Evolutionary conservation across 2,797 vertebrate species (phyloP).

Genomic region (Cuniculus paca): DNA sequence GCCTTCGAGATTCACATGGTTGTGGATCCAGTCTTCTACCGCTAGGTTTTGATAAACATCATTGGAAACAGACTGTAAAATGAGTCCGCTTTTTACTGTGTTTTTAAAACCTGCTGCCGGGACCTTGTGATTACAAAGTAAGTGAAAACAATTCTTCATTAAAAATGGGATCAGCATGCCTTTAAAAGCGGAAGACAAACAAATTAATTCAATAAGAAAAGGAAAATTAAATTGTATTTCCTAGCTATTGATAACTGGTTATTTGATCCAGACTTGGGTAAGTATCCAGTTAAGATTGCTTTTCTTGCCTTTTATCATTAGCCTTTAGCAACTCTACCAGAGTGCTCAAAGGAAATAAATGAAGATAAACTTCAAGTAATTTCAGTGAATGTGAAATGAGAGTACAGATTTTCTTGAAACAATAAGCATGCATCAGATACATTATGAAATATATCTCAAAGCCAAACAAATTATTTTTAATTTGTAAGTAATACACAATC

Average conservation of each 20-base stretch:
- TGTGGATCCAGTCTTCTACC: conserved; percentile 97
- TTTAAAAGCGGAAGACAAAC: conserved; percentile 72
- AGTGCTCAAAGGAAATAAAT: conserved; percentile 32
- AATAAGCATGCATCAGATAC: conserved; percentile 21
- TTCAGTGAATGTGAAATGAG: conserved; percentile 44
- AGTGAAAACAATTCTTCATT: conserved; percentile 85
- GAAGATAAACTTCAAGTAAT: conserved; percentile 37
- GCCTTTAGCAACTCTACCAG: background rate
- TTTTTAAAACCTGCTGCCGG: conserved; percentile 85
- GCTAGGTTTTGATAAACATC: conserved; percentile 95
- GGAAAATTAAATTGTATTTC: conserved; percentile 34
- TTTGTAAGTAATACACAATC: conserved; percentile 35
- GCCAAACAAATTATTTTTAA: conserved; percentile 55
- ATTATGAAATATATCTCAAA: conserved; percentile 54
- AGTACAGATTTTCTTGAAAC: background rate
- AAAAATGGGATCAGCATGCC: conserved; percentile 85
- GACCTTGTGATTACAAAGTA: conserved; percentile 71
- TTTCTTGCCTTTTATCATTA: conserved; percentile 34
- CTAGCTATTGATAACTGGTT: conserved; percentile 6
- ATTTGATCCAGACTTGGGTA: conserved; percentile 32
- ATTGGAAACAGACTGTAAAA: conserved; percentile 93
- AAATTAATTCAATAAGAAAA: conserved; percentile 47
- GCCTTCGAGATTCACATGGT: conserved; percentile 91
- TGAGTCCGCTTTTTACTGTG: conserved; percentile 83
- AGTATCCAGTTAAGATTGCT: background rate